These are phyloP conservation scores for Pygmarrhopalites habei DNA, from an alignment of 1,140 invertebrate species.

Conservation along the genomic window DNA sequence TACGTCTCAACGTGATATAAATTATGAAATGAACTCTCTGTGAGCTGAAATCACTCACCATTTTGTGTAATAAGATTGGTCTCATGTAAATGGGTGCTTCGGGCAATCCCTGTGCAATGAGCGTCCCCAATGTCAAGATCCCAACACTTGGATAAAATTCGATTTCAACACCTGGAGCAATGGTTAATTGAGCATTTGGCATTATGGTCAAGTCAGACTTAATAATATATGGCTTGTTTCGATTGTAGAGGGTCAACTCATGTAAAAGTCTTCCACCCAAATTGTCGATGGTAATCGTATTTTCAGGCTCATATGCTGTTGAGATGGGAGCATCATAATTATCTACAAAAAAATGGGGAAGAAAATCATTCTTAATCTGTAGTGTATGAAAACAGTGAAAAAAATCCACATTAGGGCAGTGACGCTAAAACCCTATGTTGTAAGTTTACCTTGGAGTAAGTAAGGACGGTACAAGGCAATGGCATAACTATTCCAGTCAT, in stretches of 20 bases:
- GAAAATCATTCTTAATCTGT: no score
- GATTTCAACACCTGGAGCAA: conserved; percentile 81
- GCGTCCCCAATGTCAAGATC: conserved; percentile 84
- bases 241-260: conserved; percentile 60
- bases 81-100: conserved; percentile 76
- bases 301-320: conserved; percentile 51
- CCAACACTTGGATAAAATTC: conserved; percentile 96
- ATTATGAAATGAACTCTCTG: background rate
- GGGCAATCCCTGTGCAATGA: conserved; percentile 73
- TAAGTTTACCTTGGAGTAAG: conserved; percentile 65
- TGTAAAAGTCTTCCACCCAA: conserved; percentile 76
- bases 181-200: conserved; percentile 75
- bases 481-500: conserved; percentile 98
- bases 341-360: no score
- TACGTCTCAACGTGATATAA: conserved; percentile 4
- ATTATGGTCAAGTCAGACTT: conserved; percentile 90
- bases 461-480: conserved; percentile 83
- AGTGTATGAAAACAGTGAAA: no score
- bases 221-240: conserved; percentile 70
- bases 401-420: no score
- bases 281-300: conserved; percentile 54
- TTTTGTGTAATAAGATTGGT: conserved; percentile 49
- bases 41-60: conserved; percentile 8
- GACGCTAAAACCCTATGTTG: no score
- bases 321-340: conserved; percentile 68